A percentile compares a stretch with the other conserved stretches of the same genome.
These are phyloP conservation scores for Ifrita kowaldi DNA, from an alignment of 2,113 vertebrate species.

Conservation along the genomic window DNA sequence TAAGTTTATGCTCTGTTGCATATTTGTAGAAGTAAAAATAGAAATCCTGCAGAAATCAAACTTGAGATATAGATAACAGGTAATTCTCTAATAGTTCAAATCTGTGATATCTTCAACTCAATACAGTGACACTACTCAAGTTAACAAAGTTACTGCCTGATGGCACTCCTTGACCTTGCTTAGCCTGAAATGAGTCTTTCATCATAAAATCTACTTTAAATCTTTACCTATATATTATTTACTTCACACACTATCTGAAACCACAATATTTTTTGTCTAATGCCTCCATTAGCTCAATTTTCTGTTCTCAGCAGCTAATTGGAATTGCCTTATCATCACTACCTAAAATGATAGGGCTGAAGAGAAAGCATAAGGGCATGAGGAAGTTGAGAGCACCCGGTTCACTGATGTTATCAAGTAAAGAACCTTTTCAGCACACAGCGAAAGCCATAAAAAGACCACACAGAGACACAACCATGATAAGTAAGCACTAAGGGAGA, in stretches of 20 bases:
- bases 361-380: background rate
- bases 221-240: background rate
- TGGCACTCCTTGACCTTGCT: background rate
- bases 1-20: background rate
- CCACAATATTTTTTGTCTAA: background rate
- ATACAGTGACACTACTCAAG: background rate
- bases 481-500: background rate
- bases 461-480: background rate
- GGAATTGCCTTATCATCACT: background rate
- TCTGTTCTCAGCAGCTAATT: background rate
- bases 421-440: background rate
- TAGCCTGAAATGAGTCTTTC: background rate
- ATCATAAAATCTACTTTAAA: background rate
- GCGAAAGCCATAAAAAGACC: background rate
- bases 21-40: background rate
- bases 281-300: background rate
- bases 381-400: background rate
- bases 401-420: background rate
- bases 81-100: background rate
- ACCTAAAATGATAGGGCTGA: fast-evolving
- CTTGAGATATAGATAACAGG: background rate
- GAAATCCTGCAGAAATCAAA: background rate
- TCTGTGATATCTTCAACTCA: background rate
- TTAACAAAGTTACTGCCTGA: background rate
- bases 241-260: background rate